Percentiles rank a stretch among this genome's conserved stretches.
phyloP scores from a whole-genome alignment of 2,113 vertebrate genomes.

The Psilopogon haemacephalus region DNA sequence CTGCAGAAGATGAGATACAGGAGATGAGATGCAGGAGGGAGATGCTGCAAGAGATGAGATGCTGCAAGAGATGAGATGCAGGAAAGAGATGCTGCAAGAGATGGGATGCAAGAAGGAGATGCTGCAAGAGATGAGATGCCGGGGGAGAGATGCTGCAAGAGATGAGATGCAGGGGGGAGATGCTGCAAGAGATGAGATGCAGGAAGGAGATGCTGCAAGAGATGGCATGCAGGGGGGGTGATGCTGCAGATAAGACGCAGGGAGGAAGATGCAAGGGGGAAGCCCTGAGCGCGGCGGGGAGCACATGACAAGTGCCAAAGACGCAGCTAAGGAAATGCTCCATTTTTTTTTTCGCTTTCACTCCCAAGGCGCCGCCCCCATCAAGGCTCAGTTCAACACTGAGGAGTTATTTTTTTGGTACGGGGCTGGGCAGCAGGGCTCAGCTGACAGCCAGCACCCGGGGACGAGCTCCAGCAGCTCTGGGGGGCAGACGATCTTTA shows the following conservation, averaged over 20 bases:
- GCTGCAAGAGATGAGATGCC: no score
- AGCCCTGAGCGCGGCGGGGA: fast-evolving
- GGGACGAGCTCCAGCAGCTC: not conserved
- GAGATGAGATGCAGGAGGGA: no score
- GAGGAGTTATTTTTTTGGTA: not conserved
- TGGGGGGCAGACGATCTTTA: not conserved
- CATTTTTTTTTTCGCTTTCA: not conserved
- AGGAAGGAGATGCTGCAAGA: no score
- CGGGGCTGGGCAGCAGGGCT: not conserved
- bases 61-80: not conserved
- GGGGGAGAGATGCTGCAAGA: no score
- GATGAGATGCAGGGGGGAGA: no score
- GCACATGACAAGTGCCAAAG: not conserved
- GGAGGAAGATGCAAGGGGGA: not conserved
- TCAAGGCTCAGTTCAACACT: fast-evolving
- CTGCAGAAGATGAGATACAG: not conserved
- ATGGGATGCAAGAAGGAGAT: not conserved
- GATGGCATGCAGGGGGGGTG: no score
- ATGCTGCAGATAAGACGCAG: not conserved
- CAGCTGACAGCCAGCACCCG: not conserved
- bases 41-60: not conserved
- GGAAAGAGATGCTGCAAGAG: not conserved
- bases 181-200: no score
- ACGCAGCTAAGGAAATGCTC: not conserved
- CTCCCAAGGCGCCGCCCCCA: not conserved